These are phyloP conservation scores for Pica pica DNA, from an alignment of 2,113 vertebrate species.

Conservation along the genomic window DNA sequence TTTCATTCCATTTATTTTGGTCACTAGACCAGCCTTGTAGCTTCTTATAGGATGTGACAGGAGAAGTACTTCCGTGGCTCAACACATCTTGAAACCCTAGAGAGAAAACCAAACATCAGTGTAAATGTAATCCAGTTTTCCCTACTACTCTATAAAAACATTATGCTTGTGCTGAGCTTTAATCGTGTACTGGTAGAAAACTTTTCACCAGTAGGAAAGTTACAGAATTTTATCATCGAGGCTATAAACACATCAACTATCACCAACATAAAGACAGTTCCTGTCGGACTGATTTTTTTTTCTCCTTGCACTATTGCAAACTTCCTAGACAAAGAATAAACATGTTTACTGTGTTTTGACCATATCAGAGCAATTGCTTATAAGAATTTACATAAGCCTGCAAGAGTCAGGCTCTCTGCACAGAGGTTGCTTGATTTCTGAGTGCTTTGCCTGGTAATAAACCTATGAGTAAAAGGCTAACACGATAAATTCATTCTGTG, in stretches of 20 bases:
- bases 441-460: neutral
- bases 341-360: neutral
- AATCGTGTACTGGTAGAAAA: neutral
- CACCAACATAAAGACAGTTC: neutral
- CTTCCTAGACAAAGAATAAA: neutral
- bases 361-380: neutral
- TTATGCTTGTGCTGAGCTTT: neutral
- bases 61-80: slow-evolving; percentile 39
- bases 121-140: neutral
- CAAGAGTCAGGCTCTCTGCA: neutral
- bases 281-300: neutral
- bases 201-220: neutral
- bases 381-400: neutral
- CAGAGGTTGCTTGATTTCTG: neutral
- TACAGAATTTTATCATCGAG: neutral
- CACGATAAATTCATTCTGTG: neutral
- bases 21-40: slow-evolving; percentile 78
- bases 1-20: slow-evolving; percentile 85
- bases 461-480: neutral
- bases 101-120: slow-evolving; percentile 7
- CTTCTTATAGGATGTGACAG: neutral
- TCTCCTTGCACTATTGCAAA: neutral
- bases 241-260: neutral
- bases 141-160: neutral
- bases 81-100: slow-evolving; percentile 69